Evolutionary conservation across 1,140 invertebrate genomes (phyloP).

Genomic region (Magallana gigas): DNA sequence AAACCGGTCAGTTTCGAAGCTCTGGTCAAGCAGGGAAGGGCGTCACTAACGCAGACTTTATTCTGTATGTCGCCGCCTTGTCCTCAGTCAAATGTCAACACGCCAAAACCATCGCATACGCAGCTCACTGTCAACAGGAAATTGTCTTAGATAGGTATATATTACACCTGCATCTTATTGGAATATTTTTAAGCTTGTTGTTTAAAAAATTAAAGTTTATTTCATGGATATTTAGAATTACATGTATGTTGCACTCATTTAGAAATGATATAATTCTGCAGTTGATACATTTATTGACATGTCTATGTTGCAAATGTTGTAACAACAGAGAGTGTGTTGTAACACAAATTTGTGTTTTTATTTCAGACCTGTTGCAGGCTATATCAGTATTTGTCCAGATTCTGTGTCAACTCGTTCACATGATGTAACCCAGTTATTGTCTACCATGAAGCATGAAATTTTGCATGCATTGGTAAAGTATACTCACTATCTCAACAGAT

Average conservation of each 20-base stretch:
- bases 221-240: neutral
- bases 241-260: neutral
- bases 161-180: neutral
- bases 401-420: constrained; percentile 95
- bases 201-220: no score
- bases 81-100: constrained; percentile 94
- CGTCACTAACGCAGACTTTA: constrained; percentile 93
- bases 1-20: constrained; percentile 32
- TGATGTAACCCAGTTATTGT: constrained; percentile 94
- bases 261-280: neutral
- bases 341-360: constrained; percentile 29
- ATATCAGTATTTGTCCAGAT: constrained; percentile 98
- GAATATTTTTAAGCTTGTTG: no score
- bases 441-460: constrained; percentile 99
- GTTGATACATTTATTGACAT: neutral
- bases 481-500: neutral
- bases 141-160: constrained; percentile 86
- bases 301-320: neutral
- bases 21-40: constrained; percentile 82
- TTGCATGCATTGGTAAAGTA: constrained; percentile 89
- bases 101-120: constrained; percentile 93
- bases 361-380: constrained; percentile 96
- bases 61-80: constrained; percentile 97
- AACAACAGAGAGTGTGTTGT: neutral
- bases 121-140: constrained; percentile 99